Percentiles rank a stretch among this genome's conserved stretches.
phyloP scores from a whole-genome alignment of 2,797 vertebrate species.

The Melopsittacus undulatus region DNA sequence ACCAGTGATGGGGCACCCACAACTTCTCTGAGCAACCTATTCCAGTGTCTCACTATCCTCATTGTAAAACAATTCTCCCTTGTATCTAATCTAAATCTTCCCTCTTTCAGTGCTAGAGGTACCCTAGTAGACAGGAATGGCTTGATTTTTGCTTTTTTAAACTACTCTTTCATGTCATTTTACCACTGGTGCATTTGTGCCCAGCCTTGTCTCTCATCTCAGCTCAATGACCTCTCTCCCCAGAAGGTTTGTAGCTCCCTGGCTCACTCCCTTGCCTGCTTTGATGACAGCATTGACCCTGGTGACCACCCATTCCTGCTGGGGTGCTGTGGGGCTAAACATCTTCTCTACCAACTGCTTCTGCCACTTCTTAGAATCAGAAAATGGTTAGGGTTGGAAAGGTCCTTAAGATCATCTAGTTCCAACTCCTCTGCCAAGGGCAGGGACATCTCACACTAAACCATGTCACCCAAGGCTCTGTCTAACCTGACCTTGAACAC shows the following conservation, averaged over 20 bases:
- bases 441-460: background rate
- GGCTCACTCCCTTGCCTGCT: background rate
- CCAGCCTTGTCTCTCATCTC: background rate
- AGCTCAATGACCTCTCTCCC: background rate
- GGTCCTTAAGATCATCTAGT: background rate
- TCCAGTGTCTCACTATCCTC: background rate
- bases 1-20: background rate
- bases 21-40: background rate
- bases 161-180: background rate
- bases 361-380: background rate
- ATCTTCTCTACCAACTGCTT: background rate
- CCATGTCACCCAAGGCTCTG: background rate
- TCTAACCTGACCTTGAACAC: background rate
- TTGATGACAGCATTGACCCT: background rate
- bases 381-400: background rate
- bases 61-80: background rate
- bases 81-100: background rate
- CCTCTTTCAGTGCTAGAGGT: background rate
- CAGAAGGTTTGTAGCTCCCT: background rate
- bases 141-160: background rate
- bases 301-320: background rate
- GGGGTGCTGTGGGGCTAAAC: background rate
- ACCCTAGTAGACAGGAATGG: background rate
- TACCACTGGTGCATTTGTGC: background rate
- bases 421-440: background rate